Evolutionary conservation across 2,113 vertebrate species (phyloP).

Genomic region (Eubucco bourcierii): DNA sequence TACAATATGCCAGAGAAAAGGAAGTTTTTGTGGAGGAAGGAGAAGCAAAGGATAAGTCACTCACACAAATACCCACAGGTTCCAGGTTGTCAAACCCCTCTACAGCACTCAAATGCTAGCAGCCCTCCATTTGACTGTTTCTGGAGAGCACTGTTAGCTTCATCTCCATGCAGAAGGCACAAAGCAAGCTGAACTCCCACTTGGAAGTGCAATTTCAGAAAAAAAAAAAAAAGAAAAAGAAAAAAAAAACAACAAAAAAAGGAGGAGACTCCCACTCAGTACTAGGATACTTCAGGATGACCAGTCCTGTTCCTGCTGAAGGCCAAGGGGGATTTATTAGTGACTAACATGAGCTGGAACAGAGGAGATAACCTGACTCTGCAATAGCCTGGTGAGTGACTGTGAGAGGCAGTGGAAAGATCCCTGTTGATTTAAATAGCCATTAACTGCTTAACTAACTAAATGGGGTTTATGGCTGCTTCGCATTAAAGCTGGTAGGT

Average conservation of each 20-base stretch:
- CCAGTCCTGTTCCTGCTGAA: background rate
- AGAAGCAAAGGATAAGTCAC: background rate
- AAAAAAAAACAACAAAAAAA: background rate
- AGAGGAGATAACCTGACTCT: background rate
- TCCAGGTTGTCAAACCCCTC: background rate
- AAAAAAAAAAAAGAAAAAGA: background rate
- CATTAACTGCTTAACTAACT: background rate
- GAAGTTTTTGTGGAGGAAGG: background rate
- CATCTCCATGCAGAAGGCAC: background rate
- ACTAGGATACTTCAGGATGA: background rate
- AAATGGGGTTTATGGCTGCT: background rate
- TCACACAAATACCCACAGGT: accelerated
- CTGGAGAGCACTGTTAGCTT: background rate
- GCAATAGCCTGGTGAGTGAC: background rate
- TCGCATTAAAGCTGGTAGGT: background rate
- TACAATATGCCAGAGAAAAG: background rate
- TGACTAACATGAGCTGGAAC: background rate
- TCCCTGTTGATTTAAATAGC: background rate
- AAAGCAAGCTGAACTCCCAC: background rate
- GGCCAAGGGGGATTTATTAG: background rate
- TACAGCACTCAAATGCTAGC: background rate
- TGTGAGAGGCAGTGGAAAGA: background rate
- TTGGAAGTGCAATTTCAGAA: background rate
- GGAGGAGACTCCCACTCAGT: background rate
- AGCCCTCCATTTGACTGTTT: background rate